phyloP scores from a whole-genome alignment of 2,888 invertebrate genomes.

The Epinotia bilunana region DNA sequence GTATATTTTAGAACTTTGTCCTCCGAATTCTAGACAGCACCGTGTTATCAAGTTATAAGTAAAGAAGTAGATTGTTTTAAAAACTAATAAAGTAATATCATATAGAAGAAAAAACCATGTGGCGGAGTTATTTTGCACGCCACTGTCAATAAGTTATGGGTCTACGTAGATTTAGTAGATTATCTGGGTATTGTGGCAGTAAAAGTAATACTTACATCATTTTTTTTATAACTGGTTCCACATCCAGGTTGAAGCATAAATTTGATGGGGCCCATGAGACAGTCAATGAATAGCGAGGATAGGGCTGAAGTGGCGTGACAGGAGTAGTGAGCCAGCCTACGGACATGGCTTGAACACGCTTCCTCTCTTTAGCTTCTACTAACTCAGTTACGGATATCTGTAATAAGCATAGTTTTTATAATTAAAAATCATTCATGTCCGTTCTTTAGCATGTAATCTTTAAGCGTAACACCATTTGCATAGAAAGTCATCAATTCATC shows the following conservation, averaged over 20 bases:
- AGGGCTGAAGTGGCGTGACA: constrained; percentile 43
- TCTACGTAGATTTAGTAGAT: background rate
- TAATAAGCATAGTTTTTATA: background rate
- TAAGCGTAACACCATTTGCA: background rate
- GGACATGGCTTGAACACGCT: background rate
- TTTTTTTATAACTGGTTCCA: constrained; percentile 53
- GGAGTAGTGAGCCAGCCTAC: background rate
- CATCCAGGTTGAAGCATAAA: constrained; percentile 54
- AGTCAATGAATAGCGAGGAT: constrained; percentile 54
- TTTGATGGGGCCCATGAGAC: constrained; percentile 57
- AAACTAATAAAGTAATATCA: too few relatives aligned
- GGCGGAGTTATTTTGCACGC: too few relatives aligned
- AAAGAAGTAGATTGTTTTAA: too few relatives aligned
- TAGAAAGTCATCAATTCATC: background rate
- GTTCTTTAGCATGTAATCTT: background rate
- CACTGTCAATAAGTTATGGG: background rate
- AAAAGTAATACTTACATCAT: constrained; percentile 53
- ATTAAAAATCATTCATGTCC: background rate
- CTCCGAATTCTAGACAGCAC: too few relatives aligned
- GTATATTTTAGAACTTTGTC: too few relatives aligned
- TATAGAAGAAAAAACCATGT: too few relatives aligned
- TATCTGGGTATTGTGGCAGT: background rate
- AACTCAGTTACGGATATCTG: constrained; percentile 14
- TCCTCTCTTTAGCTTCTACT: background rate
- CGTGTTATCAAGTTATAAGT: background rate